Percentiles rank a stretch among this genome's conserved stretches.
Evolutionary conservation across 2,113 vertebrate species (phyloP).

Genomic region (Oenanthe melanoleuca): DNA sequence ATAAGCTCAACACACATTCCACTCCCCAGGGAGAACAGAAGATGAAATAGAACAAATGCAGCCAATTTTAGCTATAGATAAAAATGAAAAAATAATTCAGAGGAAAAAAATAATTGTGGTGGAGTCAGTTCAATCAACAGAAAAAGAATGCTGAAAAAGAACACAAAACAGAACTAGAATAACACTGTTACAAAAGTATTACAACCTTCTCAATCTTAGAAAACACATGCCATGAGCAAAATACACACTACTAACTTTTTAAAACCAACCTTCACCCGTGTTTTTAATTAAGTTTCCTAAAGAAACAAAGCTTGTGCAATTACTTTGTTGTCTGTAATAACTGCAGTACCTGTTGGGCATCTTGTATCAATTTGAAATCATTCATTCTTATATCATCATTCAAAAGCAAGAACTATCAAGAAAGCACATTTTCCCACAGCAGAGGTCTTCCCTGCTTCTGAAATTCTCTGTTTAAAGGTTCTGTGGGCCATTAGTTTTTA

Average conservation of each 20-base stretch:
- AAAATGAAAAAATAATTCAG: not conserved
- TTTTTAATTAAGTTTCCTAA: not conserved
- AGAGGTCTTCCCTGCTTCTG: not conserved
- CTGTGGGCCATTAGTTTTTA: not conserved
- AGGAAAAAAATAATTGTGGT: not conserved
- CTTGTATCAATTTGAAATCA: not conserved
- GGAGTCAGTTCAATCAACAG: not conserved
- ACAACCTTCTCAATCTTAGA: not conserved
- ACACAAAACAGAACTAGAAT: not conserved
- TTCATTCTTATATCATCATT: not conserved
- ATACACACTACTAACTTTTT: not conserved
- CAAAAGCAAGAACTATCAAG: not conserved
- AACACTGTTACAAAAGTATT: not conserved
- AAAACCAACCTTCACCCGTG: not conserved
- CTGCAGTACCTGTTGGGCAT: not conserved
- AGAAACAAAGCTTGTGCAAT: not conserved
- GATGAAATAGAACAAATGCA: not conserved
- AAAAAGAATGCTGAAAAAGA: not conserved
- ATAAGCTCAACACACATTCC: not conserved
- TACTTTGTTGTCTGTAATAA: not conserved
- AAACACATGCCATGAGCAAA: not conserved
- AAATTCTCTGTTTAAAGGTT: not conserved
- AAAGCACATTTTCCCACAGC: rapidly evolving
- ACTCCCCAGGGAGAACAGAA: not conserved
- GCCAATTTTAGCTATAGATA: not conserved